Conservation (phyloP, 1,140 invertebrate genomes). For the Colletes gigas region DNA sequence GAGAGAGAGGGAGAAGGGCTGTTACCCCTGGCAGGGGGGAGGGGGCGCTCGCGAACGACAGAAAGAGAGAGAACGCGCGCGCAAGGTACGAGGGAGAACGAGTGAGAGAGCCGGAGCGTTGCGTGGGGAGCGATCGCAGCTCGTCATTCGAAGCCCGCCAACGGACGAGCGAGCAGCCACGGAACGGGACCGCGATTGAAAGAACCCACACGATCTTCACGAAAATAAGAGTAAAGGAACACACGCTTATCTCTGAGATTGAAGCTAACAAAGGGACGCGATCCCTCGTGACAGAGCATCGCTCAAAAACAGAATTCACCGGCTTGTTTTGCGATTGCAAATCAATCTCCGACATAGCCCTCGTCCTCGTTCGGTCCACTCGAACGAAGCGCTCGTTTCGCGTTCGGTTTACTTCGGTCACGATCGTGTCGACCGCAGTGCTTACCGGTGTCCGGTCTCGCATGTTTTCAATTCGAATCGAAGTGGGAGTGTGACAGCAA, state of each 20-base stretch:
- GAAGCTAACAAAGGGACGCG: slow-evolving; percentile 2
- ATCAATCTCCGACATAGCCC: slow-evolving; percentile 13
- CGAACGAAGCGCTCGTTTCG: slow-evolving; percentile 51
- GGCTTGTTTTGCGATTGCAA: slow-evolving; percentile 21
- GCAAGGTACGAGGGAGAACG: slow-evolving; percentile 51
- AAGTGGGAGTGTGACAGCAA: slow-evolving; percentile 22
- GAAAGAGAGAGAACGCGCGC: slow-evolving; percentile 47
- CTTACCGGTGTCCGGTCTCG: slow-evolving; percentile 43
- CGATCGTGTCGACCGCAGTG: slow-evolving; percentile 53
- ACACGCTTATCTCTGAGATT: not conserved
- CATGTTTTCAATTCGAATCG: slow-evolving; percentile 36
- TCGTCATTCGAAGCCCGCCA: slow-evolving; percentile 80
- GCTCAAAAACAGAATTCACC: slow-evolving; percentile 8
- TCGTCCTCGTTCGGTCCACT: slow-evolving; percentile 29
- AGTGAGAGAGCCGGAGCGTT: slow-evolving; percentile 60
- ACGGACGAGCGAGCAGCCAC: slow-evolving; percentile 78
- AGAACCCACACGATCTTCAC: slow-evolving; percentile 63
- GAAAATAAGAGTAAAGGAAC: slow-evolving; percentile 41
- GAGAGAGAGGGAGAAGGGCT: slow-evolving; percentile 29
- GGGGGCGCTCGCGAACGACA: slow-evolving; percentile 33
- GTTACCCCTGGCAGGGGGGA: slow-evolving; percentile 21
- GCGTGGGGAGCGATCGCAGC: slow-evolving; percentile 70
- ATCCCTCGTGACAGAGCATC: slow-evolving; percentile 22
- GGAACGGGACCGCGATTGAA: slow-evolving; percentile 70
- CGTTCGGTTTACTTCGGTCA: slow-evolving; percentile 51